Conservation (phyloP, 2,888 invertebrate species). For the Ametastegia equiseti region DNA sequence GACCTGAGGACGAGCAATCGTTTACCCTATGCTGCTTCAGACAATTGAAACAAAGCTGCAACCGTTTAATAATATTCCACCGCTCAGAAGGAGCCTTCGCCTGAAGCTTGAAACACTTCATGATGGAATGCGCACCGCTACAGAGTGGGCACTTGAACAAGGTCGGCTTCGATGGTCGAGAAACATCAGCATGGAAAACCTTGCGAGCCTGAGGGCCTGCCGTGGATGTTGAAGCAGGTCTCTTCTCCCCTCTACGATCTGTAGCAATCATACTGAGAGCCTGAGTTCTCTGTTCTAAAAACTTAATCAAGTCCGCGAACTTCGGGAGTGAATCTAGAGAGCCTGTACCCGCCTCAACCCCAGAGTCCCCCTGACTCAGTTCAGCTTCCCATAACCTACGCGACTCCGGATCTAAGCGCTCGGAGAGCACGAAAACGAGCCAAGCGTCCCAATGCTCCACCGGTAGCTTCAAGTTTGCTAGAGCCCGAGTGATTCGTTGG, state of each 20-base stretch:
- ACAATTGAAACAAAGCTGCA: constrained; percentile 45
- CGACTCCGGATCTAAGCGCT: constrained; percentile 45
- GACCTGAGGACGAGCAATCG: not conserved
- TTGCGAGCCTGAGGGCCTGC: not conserved
- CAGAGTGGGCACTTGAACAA: not conserved
- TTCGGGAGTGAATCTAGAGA: not conserved
- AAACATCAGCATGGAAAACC: constrained; percentile 36
- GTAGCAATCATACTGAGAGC: constrained; percentile 6
- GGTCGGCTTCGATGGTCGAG: no score
- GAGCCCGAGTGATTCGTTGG: constrained; percentile 41
- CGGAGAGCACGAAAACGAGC: constrained; percentile 24
- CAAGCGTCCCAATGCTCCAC: constrained; percentile 26
- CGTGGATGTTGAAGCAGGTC: not conserved
- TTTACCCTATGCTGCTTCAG: not conserved
- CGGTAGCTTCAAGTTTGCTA: constrained; percentile 46
- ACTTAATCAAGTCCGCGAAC: constrained; percentile 10
- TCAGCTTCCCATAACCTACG: constrained; percentile 36
- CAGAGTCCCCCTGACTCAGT: not conserved
- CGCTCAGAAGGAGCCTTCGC: not conserved
- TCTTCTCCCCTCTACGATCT: not conserved
- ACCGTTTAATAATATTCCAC: not conserved
- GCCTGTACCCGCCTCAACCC: not conserved
- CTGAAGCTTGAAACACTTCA: constrained; percentile 28
- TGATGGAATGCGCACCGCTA: not conserved
- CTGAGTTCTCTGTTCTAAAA: constrained; percentile 23